Evolutionary conservation across 2,888 invertebrate species (phyloP).

Genomic region (Heteromyza rotundicornis): DNA sequence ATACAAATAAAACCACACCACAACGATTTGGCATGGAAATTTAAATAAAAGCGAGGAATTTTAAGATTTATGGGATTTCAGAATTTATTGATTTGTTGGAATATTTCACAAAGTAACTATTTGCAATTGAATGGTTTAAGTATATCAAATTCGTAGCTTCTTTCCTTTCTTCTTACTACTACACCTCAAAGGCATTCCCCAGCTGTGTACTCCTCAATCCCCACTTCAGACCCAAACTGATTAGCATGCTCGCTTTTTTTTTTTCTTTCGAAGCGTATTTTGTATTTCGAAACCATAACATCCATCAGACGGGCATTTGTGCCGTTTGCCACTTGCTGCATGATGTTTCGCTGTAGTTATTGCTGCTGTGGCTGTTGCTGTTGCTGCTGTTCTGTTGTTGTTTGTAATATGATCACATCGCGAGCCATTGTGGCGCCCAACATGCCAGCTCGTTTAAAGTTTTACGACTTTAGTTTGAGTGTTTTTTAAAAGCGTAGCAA

Average conservation of each 20-base stretch:
- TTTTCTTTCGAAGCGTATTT: background rate
- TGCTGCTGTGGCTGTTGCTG: no score
- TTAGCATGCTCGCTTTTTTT: background rate
- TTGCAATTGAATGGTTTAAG: no score
- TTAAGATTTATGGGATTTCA: no score
- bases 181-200: no score
- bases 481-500: background rate
- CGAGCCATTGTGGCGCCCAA: constrained; percentile 17
- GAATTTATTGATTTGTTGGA: no score
- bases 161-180: no score
- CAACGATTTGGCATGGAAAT: no score
- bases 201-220: no score
- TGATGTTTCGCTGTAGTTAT: background rate
- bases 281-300: constrained; percentile 6
- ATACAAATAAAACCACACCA: no score
- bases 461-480: constrained; percentile 16
- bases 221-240: background rate
- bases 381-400: background rate
- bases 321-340: background rate
- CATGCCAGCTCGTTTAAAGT: constrained; percentile 10
- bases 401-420: constrained; percentile 12
- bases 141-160: no score
- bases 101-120: no score
- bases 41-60: no score
- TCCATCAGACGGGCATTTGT: background rate